phyloP scores from a whole-genome alignment of 2,888 invertebrate genomes.

The Agriopis leucophaearia region DNA sequence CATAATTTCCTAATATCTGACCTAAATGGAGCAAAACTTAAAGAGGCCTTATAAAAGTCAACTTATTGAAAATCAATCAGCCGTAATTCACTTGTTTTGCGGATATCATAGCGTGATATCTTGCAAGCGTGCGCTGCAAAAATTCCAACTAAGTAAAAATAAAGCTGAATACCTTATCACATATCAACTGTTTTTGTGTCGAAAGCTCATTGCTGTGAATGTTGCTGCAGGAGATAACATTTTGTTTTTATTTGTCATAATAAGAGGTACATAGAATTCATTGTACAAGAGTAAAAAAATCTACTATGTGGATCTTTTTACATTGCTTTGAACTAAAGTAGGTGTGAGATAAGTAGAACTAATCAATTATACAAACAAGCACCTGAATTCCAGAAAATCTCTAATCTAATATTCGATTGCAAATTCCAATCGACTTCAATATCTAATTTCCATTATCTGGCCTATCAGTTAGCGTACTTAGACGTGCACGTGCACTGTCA shows the following conservation, averaged over 20 bases:
- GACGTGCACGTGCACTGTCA: conserved; percentile 21
- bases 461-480: conserved; percentile 10
- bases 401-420: background rate
- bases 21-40: background rate
- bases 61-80: conserved; percentile 36
- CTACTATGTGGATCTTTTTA: background rate
- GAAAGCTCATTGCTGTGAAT: background rate
- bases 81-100: conserved; percentile 47
- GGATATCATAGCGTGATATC: conserved; percentile 63
- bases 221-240: background rate
- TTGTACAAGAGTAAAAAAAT: background rate
- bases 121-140: conserved; percentile 23
- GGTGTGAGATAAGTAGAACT: background rate
- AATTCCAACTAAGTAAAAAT: background rate
- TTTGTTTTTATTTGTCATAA: background rate
- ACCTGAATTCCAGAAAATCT: conserved; percentile 5
- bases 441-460: conserved; percentile 1
- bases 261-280: no score
- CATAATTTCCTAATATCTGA: background rate
- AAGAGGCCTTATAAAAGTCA: conserved; percentile 37
- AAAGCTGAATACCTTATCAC: background rate
- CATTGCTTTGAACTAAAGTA: background rate
- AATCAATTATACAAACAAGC: conserved; percentile 2
- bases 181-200: no score
- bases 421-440: background rate